These are phyloP conservation scores for Isaurus tuberculatus DNA, from an alignment of 92 coral and sea anemone genomes.

Conservation along the genomic window DNA sequence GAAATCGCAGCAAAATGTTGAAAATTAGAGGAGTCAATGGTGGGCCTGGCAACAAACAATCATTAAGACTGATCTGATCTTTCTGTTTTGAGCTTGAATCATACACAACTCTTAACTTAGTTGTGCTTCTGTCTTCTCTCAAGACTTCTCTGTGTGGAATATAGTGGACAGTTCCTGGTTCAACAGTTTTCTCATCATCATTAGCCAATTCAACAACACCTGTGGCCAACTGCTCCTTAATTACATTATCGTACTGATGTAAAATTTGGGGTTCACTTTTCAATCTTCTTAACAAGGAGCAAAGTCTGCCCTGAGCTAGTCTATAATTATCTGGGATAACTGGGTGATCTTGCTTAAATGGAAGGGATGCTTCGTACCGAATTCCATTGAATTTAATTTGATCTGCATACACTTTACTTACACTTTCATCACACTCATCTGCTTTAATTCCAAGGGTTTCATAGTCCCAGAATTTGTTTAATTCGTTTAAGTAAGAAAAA, in stretches of 20 bases:
- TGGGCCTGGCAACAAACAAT: too few species aligned
- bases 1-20: constrained; percentile 41
- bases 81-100: constrained; percentile 46
- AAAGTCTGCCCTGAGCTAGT: constrained; percentile 26
- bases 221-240: constrained; percentile 35
- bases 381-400: constrained; percentile 31
- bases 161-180: constrained; percentile 43
- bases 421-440: constrained; percentile 31
- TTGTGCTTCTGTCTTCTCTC: too few species aligned
- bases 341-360: constrained; percentile 44
- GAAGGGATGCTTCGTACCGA: constrained; percentile 50
- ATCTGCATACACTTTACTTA: constrained; percentile 27
- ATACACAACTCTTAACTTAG: constrained; percentile 38
- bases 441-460: too few species aligned
- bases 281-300: constrained; percentile 28
- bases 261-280: background rate
- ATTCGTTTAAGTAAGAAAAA: too few species aligned
- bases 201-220: constrained; percentile 13
- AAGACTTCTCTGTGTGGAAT: constrained; percentile 53
- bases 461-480: constrained; percentile 34
- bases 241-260: constrained; percentile 39
- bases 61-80: too few species aligned
- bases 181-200: constrained; percentile 14
- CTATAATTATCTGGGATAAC: constrained; percentile 41
- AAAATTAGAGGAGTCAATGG: constrained; percentile 27